A percentile compares a stretch with the other conserved stretches of the same genome.
Evolutionary conservation across 2,797 vertebrate species (phyloP).

Genomic region (Xenops minutus): DNA sequence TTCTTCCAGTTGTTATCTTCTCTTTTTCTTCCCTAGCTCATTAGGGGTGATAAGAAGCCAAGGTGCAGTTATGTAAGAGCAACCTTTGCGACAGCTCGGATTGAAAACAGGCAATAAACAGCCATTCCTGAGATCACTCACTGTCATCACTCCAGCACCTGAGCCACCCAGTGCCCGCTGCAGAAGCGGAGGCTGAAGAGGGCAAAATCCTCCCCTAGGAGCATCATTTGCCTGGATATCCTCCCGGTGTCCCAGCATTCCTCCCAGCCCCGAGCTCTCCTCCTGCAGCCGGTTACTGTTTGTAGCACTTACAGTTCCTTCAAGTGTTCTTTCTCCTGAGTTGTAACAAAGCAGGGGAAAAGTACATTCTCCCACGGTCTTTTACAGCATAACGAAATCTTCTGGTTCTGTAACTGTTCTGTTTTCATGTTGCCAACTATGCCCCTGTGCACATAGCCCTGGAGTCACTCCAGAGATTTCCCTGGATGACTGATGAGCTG

Average conservation of each 20-base stretch:
- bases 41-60: background rate
- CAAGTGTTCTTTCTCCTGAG: background rate
- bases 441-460: background rate
- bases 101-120: background rate
- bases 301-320: background rate
- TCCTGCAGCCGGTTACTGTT: background rate
- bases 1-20: background rate
- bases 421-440: background rate
- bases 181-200: background rate
- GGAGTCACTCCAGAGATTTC: background rate
- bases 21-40: background rate
- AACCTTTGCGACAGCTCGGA: slow-evolving; percentile 34
- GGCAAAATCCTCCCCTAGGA: background rate
- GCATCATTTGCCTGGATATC: background rate
- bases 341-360: background rate
- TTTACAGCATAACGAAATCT: background rate
- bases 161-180: background rate
- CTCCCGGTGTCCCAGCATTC: rapidly evolving
- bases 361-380: background rate
- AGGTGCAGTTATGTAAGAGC: slow-evolving; percentile 36
- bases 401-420: background rate
- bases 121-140: background rate
- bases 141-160: background rate
- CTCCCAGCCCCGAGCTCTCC: background rate
- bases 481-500: background rate